Percentiles rank a stretch among this genome's conserved stretches.
Conservation (phyloP, 1,140 invertebrate genomes). For the Agrypnia vestita region DNA sequence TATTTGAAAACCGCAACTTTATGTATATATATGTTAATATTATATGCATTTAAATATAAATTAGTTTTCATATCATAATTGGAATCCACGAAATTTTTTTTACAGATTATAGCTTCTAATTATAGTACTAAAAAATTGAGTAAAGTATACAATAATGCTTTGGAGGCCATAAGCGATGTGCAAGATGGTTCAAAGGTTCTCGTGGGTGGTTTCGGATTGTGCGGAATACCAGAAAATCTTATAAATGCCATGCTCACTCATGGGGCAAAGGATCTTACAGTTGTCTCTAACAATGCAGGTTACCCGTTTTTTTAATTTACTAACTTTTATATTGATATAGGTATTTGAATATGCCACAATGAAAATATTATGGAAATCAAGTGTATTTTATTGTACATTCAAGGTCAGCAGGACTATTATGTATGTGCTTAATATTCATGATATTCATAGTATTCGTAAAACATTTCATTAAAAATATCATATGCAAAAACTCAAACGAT, state of each 20-base stretch:
- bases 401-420: not conserved
- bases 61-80: no score
- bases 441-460: no score
- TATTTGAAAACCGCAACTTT: not conserved
- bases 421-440: no score
- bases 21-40: not conserved
- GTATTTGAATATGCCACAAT: not conserved
- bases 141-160: conserved; percentile 80
- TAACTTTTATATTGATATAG: not conserved
- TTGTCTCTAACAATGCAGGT: conserved; percentile 97
- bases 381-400: not conserved
- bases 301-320: not conserved
- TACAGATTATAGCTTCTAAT: conserved; percentile 45
- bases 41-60: no score
- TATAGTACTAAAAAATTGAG: conserved; percentile 63
- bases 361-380: not conserved
- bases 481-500: no score
- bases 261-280: conserved; percentile 86
- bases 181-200: conserved; percentile 89
- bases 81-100: not conserved
- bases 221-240: conserved; percentile 98
- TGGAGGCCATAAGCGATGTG: conserved; percentile 91
- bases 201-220: conserved; percentile 98
- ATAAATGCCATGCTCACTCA: conserved; percentile 87
- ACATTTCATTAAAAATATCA: no score